phyloP scores from a whole-genome alignment of 2,888 invertebrate species.

The Apodemia hepburni region DNA sequence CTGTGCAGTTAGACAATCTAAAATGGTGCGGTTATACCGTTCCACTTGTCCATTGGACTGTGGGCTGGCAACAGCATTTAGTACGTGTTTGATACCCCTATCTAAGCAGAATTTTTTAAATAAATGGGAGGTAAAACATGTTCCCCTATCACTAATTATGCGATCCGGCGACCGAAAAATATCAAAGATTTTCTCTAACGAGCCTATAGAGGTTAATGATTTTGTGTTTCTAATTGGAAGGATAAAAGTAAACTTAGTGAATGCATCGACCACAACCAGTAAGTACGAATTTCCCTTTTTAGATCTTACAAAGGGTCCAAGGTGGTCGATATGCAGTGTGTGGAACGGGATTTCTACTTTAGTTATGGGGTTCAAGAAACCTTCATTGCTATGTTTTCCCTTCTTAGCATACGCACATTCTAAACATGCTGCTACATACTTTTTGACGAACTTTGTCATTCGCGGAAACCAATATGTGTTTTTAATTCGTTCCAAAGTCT shows the following conservation, averaged over 20 bases:
- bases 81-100: conserved; percentile 26
- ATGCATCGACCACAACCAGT: conserved; percentile 25
- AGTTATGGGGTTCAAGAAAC: conserved; percentile 30
- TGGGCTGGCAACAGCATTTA: conserved; percentile 31
- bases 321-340: conserved; percentile 29
- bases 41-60: conserved; percentile 27
- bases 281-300: conserved; percentile 24
- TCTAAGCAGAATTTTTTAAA: conserved; percentile 19
- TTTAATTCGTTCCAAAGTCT: conserved; percentile 25
- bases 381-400: conserved; percentile 25
- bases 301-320: conserved; percentile 50
- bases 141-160: conserved; percentile 28
- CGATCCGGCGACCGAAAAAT: conserved; percentile 25
- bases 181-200: conserved; percentile 23
- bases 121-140: conserved; percentile 24
- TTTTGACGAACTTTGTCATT: conserved; percentile 28
- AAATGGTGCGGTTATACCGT: conserved; percentile 21
- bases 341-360: conserved; percentile 31
- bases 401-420: conserved; percentile 29
- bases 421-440: conserved; percentile 26
- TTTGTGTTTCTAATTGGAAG: conserved; percentile 27
- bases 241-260: conserved; percentile 24
- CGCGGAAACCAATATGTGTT: conserved; percentile 29
- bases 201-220: conserved; percentile 16
- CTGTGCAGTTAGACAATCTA: conserved; percentile 35